These are phyloP conservation scores for Calcarius lapponicus DNA, from an alignment of 2,797 vertebrate genomes.

Conservation along the genomic window DNA sequence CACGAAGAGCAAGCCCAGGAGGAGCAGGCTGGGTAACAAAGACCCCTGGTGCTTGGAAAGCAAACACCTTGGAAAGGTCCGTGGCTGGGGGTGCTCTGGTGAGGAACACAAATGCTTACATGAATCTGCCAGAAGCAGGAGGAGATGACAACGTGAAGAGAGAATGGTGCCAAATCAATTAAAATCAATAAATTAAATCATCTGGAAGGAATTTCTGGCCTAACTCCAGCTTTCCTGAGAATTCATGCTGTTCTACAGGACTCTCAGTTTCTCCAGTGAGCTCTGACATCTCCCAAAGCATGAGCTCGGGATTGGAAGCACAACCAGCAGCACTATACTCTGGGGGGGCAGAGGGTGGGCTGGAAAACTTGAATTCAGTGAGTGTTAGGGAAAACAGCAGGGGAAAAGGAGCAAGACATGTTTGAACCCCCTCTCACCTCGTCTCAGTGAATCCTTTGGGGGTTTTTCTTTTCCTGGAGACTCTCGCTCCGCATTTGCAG, in stretches of 20 bases:
- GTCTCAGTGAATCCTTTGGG: conserved; percentile 10
- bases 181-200: background rate
- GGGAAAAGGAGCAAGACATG: background rate
- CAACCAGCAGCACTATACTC: background rate
- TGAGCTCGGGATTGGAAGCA: background rate
- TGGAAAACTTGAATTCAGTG: background rate
- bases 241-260: background rate
- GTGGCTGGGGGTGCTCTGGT: background rate
- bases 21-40: background rate
- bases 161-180: background rate
- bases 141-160: background rate
- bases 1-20: background rate
- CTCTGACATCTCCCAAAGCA: background rate
- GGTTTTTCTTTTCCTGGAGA: background rate
- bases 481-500: background rate
- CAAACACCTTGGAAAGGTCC: background rate
- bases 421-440: conserved; percentile 42
- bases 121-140: background rate
- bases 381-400: background rate
- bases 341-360: too few relatives aligned
- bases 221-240: background rate
- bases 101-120: background rate
- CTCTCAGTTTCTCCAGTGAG: background rate
- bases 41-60: background rate
- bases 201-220: background rate